These are phyloP conservation scores for Hermaeophaga mercurialis DNA, from an alignment of 2,888 invertebrate genomes.

Conservation along the genomic window DNA sequence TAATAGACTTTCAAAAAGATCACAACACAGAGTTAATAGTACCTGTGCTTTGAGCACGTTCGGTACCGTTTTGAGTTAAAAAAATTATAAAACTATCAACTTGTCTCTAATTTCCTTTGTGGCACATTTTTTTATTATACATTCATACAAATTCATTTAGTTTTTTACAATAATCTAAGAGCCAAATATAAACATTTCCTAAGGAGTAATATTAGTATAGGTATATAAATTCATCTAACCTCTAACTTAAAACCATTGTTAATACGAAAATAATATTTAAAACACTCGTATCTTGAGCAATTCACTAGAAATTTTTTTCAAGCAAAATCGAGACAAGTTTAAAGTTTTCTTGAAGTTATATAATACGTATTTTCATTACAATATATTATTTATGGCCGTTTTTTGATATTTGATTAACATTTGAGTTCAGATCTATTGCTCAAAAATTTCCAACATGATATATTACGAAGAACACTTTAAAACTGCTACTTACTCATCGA, in stretches of 20 bases:
- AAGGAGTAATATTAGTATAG: conserved; percentile 23
- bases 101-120: conserved; percentile 40
- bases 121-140: conserved; percentile 41
- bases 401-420: conserved; percentile 54
- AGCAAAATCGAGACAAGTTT: conserved; percentile 33
- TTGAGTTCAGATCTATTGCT: conserved; percentile 59
- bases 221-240: conserved; percentile 23
- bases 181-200: conserved; percentile 29
- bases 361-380: conserved; percentile 49
- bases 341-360: conserved; percentile 32
- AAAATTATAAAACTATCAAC: conserved; percentile 40
- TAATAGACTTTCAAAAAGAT: conserved; percentile 61
- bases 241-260: conserved; percentile 28
- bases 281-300: conserved; percentile 37
- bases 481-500: too few relatives aligned
- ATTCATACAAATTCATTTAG: conserved; percentile 32
- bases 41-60: conserved; percentile 45
- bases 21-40: conserved; percentile 60
- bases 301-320: conserved; percentile 33
- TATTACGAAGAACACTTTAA: conserved; percentile 23
- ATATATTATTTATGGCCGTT: conserved; percentile 55
- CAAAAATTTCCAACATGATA: conserved; percentile 42
- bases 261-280: conserved; percentile 33
- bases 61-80: conserved; percentile 45
- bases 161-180: conserved; percentile 29